These are phyloP conservation scores for Dioctria rufipes DNA, from an alignment of 2,888 invertebrate genomes.

Conservation along the genomic window DNA sequence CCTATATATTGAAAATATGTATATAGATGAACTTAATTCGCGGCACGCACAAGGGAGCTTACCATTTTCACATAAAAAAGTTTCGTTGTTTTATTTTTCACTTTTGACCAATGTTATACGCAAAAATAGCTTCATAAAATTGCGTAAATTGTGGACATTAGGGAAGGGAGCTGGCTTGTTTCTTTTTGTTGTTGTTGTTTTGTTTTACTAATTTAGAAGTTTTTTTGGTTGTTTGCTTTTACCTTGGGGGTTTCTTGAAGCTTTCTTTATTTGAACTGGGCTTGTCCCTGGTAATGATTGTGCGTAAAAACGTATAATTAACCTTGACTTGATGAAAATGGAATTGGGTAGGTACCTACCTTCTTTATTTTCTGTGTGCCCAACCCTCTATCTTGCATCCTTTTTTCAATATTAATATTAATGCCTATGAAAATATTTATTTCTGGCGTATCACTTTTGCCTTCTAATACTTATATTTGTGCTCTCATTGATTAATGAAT, in stretches of 20 bases:
- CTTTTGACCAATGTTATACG: background rate
- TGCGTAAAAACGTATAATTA: conserved; percentile 17
- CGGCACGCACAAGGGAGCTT: conserved; percentile 27
- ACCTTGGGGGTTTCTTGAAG: conserved; percentile 8
- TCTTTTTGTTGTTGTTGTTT: background rate
- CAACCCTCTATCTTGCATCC: background rate
- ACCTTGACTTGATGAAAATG: conserved; percentile 12
- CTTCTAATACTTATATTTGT: background rate
- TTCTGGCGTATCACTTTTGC: background rate
- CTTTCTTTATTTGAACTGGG: background rate
- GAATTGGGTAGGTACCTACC: background rate
- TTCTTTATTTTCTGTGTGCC: background rate
- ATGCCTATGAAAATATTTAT: background rate
- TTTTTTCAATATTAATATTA: background rate
- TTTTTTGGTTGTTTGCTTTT: background rate
- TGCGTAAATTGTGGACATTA: background rate
- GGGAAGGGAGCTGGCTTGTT: background rate
- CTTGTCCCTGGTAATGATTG: background rate
- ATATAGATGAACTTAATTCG: background rate
- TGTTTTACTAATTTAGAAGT: no score
- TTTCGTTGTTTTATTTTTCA: background rate
- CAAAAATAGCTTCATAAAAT: background rate
- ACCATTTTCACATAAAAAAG: background rate
- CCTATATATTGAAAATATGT: no score
- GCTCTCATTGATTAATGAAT: background rate